Base-by-base conservation (phyloP, 2,797 vertebrate species). In the Acropternis orthonyx region DNA sequence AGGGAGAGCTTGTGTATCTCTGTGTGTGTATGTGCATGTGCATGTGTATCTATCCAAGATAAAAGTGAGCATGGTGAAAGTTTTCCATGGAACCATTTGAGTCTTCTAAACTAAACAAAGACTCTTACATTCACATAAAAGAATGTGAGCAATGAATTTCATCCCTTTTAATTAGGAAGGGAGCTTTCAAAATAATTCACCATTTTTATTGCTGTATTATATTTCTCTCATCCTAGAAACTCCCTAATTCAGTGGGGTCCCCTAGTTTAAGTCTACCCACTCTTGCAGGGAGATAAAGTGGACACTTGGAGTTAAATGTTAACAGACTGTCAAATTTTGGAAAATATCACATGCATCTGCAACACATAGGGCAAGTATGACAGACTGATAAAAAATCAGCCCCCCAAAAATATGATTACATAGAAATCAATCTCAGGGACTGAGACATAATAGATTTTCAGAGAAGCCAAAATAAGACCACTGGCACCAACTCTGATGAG, bases 391-490 rank as follows among this genome's bases (percentile, higher is more conserved):
- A 88, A 90, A 94, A 68, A 68, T 61, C 27, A 43, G 84, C 23
- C 3, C 30, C 32, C 18, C 1, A 1, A 32, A 68, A 68, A 69
- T 21, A 69, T 67, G n/a, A 81, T 72, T 88, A 75, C 14, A 43
- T 9, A 88, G 56, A 86, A 86, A 75, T 89, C n/a, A 59, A 37
- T 62, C 48, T 55, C 59, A 58, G 2, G 6, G 36, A 88, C 56
- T 93, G n/a, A 66, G 69, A 84, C 36, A 81, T n/a, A 91, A 81
- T 0, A 80, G 74, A 68, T 22, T 69, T 93, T 72, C 39, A 84
- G 51, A 89, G 51, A 76, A 82, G 23, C 14, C 80, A 92, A 69
- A 92, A 30, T 46, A 77, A 67, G 30, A 34, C 19, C 36, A 32
- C 65, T 79, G 44, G 37, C 59, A 89, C 7, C 19, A 67, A 30